These are phyloP conservation scores for Neocrepidodera transversa DNA, from an alignment of 2,888 invertebrate species.

Conservation along the genomic window DNA sequence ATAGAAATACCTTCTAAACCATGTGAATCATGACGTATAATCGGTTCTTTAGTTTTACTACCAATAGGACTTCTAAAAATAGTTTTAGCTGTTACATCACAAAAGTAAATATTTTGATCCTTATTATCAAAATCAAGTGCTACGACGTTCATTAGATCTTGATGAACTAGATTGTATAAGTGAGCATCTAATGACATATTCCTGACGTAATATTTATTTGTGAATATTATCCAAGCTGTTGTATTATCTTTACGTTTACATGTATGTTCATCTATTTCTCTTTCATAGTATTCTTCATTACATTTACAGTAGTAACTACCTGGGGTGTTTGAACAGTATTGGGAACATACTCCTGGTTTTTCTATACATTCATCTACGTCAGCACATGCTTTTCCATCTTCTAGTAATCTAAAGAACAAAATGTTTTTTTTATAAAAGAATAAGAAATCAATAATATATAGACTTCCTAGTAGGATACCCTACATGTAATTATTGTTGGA, in stretches of 20 bases:
- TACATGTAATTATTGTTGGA: too few relatives aligned
- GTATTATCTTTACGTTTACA: slow-evolving; percentile 87
- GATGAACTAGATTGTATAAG: slow-evolving; percentile 85
- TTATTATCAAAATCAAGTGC: slow-evolving; percentile 92
- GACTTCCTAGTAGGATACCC: too few relatives aligned
- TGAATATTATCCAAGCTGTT: slow-evolving; percentile 89
- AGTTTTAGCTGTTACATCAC: slow-evolving; percentile 94
- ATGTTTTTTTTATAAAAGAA: too few relatives aligned
- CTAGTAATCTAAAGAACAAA: slow-evolving; percentile 65
- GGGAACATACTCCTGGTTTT: slow-evolving; percentile 89
- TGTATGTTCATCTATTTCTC: slow-evolving; percentile 84
- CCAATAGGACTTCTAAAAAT: slow-evolving; percentile 79
- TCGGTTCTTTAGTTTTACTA: slow-evolving; percentile 70
- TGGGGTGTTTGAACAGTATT: slow-evolving; percentile 93
- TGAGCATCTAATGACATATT: slow-evolving; percentile 92
- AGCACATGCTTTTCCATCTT: slow-evolving; percentile 90
- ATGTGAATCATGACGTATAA: slow-evolving; percentile 91
- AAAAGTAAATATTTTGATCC: slow-evolving; percentile 90
- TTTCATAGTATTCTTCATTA: slow-evolving; percentile 87
- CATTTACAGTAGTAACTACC: slow-evolving; percentile 97
- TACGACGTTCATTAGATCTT: slow-evolving; percentile 95
- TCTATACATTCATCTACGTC: slow-evolving; percentile 92
- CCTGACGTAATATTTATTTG: slow-evolving; percentile 96
- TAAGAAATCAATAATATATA: too few relatives aligned
- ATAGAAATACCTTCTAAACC: slow-evolving; percentile 97